Conservation (phyloP, 2,888 invertebrate genomes). For the Leptopilina myrica region DNA sequence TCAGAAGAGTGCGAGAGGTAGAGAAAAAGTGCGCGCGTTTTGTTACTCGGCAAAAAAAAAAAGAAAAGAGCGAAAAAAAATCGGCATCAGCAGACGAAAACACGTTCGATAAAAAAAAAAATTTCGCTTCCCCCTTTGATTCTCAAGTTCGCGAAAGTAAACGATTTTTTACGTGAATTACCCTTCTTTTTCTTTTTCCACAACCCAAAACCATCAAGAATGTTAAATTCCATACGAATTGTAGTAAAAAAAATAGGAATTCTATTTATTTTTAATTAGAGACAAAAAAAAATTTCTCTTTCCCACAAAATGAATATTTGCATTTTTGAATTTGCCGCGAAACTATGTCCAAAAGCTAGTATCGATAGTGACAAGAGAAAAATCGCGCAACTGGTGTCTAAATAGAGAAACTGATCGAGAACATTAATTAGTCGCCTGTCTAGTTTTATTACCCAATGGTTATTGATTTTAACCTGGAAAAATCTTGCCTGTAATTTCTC, state of each 20-base stretch:
- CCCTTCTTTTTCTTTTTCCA: not conserved
- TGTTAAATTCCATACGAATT: not conserved
- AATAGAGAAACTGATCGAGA: too few species aligned
- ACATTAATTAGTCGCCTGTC: too few species aligned
- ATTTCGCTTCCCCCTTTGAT: not conserved
- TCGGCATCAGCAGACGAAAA: constrained; percentile 9
- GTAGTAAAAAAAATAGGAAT: not conserved
- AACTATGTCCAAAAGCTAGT: too few species aligned
- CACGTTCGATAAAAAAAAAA: constrained; percentile 24
- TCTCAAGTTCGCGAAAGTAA: constrained; percentile 4
- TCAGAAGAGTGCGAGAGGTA: not conserved
- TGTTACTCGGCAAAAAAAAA: constrained; percentile 1
- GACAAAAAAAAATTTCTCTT: too few species aligned
- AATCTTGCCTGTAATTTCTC: too few species aligned
- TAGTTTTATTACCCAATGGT: too few species aligned
- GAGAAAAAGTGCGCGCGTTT: constrained; percentile 13
- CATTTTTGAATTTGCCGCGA: too few species aligned
- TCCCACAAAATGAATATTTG: too few species aligned
- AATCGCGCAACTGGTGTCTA: too few species aligned
- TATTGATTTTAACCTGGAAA: too few species aligned
- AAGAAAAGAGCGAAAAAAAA: constrained; percentile 3
- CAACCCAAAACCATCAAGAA: not conserved
- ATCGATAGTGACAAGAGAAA: too few species aligned
- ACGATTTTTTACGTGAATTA: constrained; percentile 8
- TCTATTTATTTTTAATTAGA: too few species aligned